A percentile compares a stretch with the other conserved stretches of the same genome.
These are phyloP conservation scores for Chlorospingus semifuscus DNA, from an alignment of 2,797 vertebrate species.

Conservation along the genomic window DNA sequence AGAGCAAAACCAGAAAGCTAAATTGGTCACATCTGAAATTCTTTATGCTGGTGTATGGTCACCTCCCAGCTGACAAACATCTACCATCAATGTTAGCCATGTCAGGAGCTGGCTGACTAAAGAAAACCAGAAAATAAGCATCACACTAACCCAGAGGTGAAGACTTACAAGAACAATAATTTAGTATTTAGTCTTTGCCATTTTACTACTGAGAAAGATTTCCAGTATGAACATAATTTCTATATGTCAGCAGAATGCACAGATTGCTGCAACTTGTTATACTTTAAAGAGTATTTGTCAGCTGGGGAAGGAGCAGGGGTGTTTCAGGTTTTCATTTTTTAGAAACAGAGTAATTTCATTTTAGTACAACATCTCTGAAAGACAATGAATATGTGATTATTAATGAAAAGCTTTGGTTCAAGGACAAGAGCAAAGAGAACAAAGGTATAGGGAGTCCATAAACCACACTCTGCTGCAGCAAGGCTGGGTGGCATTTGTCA, in stretches of 20 bases:
- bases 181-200: neutral
- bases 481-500: neutral
- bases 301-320: neutral
- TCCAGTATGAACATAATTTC: neutral
- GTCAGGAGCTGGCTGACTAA: neutral
- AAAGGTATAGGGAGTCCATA: neutral
- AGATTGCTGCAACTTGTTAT: neutral
- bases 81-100: neutral
- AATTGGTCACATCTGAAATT: neutral
- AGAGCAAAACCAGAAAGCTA: neutral
- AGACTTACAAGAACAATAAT: neutral
- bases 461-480: neutral
- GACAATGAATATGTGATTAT: neutral
- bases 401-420: neutral
- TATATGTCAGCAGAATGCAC: neutral
- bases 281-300: neutral
- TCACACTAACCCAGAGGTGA: neutral
- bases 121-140: neutral
- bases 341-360: neutral
- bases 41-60: neutral
- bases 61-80: neutral
- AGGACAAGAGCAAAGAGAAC: neutral
- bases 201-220: neutral
- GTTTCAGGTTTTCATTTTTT: neutral
- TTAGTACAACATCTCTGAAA: neutral